phyloP scores from a whole-genome alignment of 2,888 invertebrate species.

The Macroteleia sp. region DNA sequence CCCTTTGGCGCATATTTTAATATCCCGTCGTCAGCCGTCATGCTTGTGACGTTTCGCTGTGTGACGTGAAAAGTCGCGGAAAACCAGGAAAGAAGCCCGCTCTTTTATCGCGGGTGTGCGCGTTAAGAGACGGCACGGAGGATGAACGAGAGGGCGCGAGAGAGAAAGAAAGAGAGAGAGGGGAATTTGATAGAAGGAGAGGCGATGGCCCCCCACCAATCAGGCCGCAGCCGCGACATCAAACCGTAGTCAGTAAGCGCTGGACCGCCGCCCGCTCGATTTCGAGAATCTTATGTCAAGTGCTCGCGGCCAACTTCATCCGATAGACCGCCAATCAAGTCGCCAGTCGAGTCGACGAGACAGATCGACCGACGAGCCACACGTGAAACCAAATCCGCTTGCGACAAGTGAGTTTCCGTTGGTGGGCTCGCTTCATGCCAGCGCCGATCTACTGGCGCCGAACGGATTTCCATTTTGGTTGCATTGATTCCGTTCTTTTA shows the following conservation, averaged over 20 bases:
- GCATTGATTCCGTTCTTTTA: too few species aligned
- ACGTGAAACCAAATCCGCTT: slow-evolving; percentile 14
- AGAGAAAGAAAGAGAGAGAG: slow-evolving; percentile 61
- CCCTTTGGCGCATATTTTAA: slow-evolving; percentile 27
- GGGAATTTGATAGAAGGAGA: slow-evolving; percentile 56
- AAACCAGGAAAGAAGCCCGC: slow-evolving; percentile 33
- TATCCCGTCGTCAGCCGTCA: too few species aligned
- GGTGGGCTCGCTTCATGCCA: too few species aligned
- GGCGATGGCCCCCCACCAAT: slow-evolving; percentile 50
- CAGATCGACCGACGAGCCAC: too few species aligned
- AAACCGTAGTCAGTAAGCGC: slow-evolving; percentile 84
- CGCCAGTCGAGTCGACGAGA: slow-evolving; percentile 7
- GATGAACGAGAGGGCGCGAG: slow-evolving; percentile 38
- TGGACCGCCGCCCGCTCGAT: slow-evolving; percentile 83
- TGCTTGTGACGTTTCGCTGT: too few species aligned
- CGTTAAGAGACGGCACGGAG: slow-evolving; percentile 31
- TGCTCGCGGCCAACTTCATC: slow-evolving; percentile 50
- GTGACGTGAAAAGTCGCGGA: slow-evolving; percentile 39
- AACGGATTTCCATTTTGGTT: too few species aligned
- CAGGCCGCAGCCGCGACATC: slow-evolving; percentile 79
- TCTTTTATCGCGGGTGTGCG: slow-evolving; percentile 31
- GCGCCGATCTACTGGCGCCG: not conserved
- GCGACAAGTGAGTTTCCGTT: not conserved
- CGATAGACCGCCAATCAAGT: slow-evolving; percentile 27
- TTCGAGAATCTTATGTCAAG: slow-evolving; percentile 69